Base-by-base conservation (phyloP, 2,113 vertebrate species). In the Plotosus lineatus region DNA sequence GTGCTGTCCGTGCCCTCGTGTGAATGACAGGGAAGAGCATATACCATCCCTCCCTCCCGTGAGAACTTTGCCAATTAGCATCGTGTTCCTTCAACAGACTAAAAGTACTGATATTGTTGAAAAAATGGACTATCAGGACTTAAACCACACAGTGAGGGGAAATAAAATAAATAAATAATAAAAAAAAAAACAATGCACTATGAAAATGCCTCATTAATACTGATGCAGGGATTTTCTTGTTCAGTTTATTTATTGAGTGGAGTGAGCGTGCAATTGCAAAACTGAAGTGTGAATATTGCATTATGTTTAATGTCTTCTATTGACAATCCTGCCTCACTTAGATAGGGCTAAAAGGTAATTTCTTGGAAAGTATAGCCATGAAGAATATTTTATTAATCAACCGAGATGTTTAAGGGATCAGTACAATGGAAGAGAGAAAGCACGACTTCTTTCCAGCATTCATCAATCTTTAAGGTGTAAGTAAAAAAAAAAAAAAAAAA, bases 1-100 rank as follows among this genome's bases (percentile, higher is more conserved):
- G n/a, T n/a, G n/a, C n/a, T n/a, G n/a, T n/a, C n/a, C n/a, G n/a
- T n/a, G n/a, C n/a, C n/a, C n/a, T n/a, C n/a, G n/a, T n/a, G n/a
- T n/a, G n/a, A n/a, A n/a, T n/a, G n/a, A n/a, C n/a, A n/a, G n/a
- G n/a, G n/a, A n/a, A n/a, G n/a, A n/a, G n/a, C n/a, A n/a, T n/a
- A n/a, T n/a, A 48, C 74, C 84, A 75, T 68, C 56, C 26, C 51
- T 74, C 68, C 42, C 44, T n/a, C n/a, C n/a, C n/a, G n/a, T n/a
- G n/a, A n/a, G n/a, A n/a, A n/a, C n/a, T n/a, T n/a, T n/a, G n/a
- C n/a, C n/a, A n/a, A n/a, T n/a, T n/a, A n/a, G n/a, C n/a, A n/a
- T n/a, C n/a, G 66, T 44, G 38, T 74, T 79, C 19, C 60, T 78
- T 84, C 79, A 15, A 48, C 28, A 65, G 4, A 26, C 21, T 6